phyloP scores from a whole-genome alignment of 2,888 invertebrate genomes.

The Nycteola revayana region DNA sequence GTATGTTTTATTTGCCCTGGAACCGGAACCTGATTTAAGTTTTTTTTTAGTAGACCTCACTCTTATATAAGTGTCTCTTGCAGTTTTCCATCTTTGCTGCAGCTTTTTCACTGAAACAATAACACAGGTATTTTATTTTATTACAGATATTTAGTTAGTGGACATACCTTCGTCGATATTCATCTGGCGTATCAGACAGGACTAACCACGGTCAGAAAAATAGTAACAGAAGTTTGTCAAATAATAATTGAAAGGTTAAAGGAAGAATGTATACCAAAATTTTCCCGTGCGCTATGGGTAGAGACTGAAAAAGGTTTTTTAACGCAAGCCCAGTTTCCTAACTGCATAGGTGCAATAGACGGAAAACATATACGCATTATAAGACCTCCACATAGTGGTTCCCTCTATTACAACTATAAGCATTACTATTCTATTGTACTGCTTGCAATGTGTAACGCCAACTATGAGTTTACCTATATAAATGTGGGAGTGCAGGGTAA shows the following conservation, averaged over 20 bases:
- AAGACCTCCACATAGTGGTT: too few relatives aligned
- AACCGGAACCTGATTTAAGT: constrained; percentile 24
- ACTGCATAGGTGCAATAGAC: too few relatives aligned
- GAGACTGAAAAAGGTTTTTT: constrained; percentile 2
- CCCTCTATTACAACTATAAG: too few relatives aligned
- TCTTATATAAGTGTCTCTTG: constrained; percentile 20
- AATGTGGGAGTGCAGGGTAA: constrained; percentile 34
- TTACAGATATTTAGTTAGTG: constrained; percentile 6
- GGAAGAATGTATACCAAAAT: constrained; percentile 11
- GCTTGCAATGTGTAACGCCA: too few relatives aligned
- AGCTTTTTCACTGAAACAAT: constrained; percentile 11
- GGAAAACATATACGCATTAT: too few relatives aligned
- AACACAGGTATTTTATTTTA: constrained; percentile 2
- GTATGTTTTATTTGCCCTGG: constrained; percentile 24
- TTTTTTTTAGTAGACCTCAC: constrained; percentile 20
- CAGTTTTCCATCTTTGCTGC: constrained; percentile 27
- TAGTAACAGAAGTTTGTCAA: constrained; percentile 13
- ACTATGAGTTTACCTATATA: too few relatives aligned
- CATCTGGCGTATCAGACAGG: constrained; percentile 10
- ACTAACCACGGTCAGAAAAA: constrained; percentile 9
- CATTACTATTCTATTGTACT: too few relatives aligned
- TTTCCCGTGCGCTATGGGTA: constrained; percentile 2
- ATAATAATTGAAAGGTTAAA: constrained; percentile 8
- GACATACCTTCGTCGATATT: constrained; percentile 7
- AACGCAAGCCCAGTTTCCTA: constrained; percentile 10